Evolutionary conservation across 2,888 invertebrate genomes (phyloP).

Genomic region (Aplocera efformata): DNA sequence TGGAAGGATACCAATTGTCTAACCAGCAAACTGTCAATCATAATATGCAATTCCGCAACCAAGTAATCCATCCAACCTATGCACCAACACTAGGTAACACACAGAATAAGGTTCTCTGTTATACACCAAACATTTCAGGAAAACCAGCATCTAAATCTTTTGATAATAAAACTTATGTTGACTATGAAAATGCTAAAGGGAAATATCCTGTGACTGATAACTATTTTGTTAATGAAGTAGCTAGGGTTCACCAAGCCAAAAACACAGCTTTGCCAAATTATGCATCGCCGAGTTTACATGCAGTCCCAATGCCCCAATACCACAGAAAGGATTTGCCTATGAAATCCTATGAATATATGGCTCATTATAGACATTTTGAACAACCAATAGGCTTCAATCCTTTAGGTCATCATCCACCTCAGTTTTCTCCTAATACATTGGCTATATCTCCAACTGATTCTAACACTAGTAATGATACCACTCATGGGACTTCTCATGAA

Average conservation of each 20-base stretch:
- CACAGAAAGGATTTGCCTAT: slow-evolving; percentile 57
- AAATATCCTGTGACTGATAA: slow-evolving; percentile 57
- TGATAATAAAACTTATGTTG: slow-evolving; percentile 60
- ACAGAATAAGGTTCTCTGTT: slow-evolving; percentile 60
- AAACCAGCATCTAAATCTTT: slow-evolving; percentile 61
- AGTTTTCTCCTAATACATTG: slow-evolving; percentile 66
- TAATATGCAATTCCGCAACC: slow-evolving; percentile 56
- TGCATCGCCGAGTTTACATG: slow-evolving; percentile 51
- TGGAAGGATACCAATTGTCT: slow-evolving; percentile 63
- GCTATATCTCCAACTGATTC: slow-evolving; percentile 74
- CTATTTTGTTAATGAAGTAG: slow-evolving; percentile 58
- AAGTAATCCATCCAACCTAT: slow-evolving; percentile 59
- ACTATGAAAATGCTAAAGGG: slow-evolving; percentile 54
- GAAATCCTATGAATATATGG: slow-evolving; percentile 59
- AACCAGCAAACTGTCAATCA: slow-evolving; percentile 51
- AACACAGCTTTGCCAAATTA: slow-evolving; percentile 51
- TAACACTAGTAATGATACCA: slow-evolving; percentile 63
- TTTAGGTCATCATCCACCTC: slow-evolving; percentile 54
- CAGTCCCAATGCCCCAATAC: slow-evolving; percentile 51
- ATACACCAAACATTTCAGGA: slow-evolving; percentile 46
- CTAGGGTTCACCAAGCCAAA: slow-evolving; percentile 42
- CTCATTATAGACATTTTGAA: slow-evolving; percentile 56
- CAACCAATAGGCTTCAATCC: slow-evolving; percentile 48
- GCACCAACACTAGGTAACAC: slow-evolving; percentile 53
- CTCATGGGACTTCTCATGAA: slow-evolving; percentile 57